Evolutionary conservation across 2,113 vertebrate species (phyloP).

Genomic region (Murina feae): DNA sequence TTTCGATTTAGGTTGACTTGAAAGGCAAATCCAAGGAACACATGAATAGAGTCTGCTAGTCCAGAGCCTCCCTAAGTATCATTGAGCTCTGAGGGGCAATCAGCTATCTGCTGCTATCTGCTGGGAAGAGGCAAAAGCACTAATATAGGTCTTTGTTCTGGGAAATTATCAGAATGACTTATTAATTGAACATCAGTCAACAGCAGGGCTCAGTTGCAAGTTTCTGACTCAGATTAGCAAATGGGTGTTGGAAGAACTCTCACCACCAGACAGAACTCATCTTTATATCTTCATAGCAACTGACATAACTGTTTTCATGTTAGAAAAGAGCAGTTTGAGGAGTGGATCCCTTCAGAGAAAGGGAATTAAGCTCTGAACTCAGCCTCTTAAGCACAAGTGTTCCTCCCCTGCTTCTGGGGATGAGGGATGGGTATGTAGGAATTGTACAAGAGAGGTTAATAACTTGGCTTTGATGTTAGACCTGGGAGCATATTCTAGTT

Average conservation of each 20-base stretch:
- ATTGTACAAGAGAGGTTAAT: not conserved
- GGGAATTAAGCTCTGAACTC: not conserved
- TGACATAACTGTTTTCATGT: not conserved
- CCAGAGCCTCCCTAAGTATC: not conserved
- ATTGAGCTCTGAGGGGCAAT: not conserved
- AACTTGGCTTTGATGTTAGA: not conserved
- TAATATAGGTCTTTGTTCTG: not conserved
- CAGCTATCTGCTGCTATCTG: not conserved
- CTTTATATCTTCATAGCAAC: not conserved
- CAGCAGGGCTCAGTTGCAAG: not conserved
- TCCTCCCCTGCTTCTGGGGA: not conserved
- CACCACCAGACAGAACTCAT: not conserved
- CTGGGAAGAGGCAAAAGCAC: not conserved
- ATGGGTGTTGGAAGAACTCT: not conserved
- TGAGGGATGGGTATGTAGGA: not conserved
- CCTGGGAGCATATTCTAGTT: not conserved
- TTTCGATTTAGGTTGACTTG: conserved; percentile 28
- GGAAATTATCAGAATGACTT: not conserved
- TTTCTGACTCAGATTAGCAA: not conserved
- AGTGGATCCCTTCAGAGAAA: not conserved
- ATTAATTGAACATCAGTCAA: not conserved
- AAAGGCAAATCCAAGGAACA: conserved; percentile 35
- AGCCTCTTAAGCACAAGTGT: not conserved
- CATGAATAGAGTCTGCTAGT: not conserved
- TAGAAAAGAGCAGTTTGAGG: not conserved